These are phyloP conservation scores for Hylyphantes graminicola DNA, from an alignment of 1,140 invertebrate species.

Conservation along the genomic window DNA sequence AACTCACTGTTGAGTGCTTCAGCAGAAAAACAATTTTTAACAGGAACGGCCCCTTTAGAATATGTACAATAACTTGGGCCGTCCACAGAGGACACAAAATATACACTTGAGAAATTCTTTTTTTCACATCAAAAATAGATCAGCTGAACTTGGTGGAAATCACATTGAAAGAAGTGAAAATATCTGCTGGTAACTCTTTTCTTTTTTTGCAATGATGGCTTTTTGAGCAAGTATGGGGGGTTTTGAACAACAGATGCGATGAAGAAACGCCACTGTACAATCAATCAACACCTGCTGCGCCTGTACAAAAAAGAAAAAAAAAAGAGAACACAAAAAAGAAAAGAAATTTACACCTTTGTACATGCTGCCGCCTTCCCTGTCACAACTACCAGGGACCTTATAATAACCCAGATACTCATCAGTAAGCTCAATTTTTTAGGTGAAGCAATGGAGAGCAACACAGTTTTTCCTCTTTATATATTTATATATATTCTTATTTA, in stretches of 20 bases:
- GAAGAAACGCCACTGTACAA: conserved; percentile 51
- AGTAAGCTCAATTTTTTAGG: conserved; percentile 58
- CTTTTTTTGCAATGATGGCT: conserved; percentile 49
- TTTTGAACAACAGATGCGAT: conserved; percentile 54
- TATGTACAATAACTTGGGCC: conserved; percentile 63
- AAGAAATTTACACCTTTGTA: conserved; percentile 56
- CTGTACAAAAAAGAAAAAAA: conserved; percentile 59
- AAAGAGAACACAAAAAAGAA: conserved; percentile 2
- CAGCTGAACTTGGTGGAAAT: conserved; percentile 62
- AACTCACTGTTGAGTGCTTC: conserved; percentile 65
- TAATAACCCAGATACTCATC: conserved; percentile 45
- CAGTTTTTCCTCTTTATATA: conserved; percentile 50
- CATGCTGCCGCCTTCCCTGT: conserved; percentile 48
- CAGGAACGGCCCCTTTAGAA: conserved; percentile 59
- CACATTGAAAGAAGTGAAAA: conserved; percentile 66
- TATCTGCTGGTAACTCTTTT: conserved; percentile 63
- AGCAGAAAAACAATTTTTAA: conserved; percentile 59
- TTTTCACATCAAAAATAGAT: conserved; percentile 66
- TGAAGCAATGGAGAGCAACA: conserved; percentile 59
- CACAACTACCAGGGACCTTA: conserved; percentile 41
- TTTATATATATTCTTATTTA: conserved; percentile 53
- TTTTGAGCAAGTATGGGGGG: conserved; percentile 65
- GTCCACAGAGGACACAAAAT: conserved; percentile 63
- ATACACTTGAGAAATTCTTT: conserved; percentile 62
- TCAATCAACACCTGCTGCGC: conserved; percentile 38